Conservation (phyloP, 1,140 invertebrate species). For the Rhagoletis zephyria region DNA sequence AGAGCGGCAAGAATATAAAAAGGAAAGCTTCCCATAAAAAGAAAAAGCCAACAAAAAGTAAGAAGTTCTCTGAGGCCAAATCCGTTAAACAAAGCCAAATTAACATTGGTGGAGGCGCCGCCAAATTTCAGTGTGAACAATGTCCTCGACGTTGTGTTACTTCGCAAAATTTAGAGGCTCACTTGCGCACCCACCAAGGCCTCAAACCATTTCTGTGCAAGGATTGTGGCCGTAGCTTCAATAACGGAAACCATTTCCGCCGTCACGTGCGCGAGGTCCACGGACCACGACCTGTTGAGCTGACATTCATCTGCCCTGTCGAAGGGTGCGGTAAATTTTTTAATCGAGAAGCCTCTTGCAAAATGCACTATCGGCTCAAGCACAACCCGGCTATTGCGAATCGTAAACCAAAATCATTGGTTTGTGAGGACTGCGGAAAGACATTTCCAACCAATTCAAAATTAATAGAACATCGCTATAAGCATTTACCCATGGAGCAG, state of each 20-base stretch:
- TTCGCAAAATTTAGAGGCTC: conserved; percentile 44
- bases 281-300: neutral
- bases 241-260: neutral
- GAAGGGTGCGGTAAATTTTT: conserved; percentile 48
- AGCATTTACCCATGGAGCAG: conserved; percentile 43
- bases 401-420: conserved; percentile 13
- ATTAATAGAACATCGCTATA: conserved; percentile 53
- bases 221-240: conserved; percentile 34
- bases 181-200: conserved; percentile 53
- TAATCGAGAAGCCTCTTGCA: conserved; percentile 2
- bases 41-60: neutral
- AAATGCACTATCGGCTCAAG: conserved; percentile 40
- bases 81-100: neutral
- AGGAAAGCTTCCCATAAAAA: neutral
- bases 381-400: neutral
- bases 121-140: conserved; percentile 51
- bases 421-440: conserved; percentile 55
- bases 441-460: conserved; percentile 1
- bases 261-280: conserved; percentile 34
- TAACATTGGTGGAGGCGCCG: neutral
- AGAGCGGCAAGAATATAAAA: neutral
- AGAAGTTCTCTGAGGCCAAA: too few relatives aligned
- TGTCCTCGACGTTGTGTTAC: conserved; percentile 46
- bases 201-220: conserved; percentile 41
- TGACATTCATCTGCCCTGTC: conserved; percentile 19